Evolutionary conservation across 1,140 invertebrate species (phyloP), one percentile per base, ranked within the genome.

Genomic region (Nebria ingens): DNA sequence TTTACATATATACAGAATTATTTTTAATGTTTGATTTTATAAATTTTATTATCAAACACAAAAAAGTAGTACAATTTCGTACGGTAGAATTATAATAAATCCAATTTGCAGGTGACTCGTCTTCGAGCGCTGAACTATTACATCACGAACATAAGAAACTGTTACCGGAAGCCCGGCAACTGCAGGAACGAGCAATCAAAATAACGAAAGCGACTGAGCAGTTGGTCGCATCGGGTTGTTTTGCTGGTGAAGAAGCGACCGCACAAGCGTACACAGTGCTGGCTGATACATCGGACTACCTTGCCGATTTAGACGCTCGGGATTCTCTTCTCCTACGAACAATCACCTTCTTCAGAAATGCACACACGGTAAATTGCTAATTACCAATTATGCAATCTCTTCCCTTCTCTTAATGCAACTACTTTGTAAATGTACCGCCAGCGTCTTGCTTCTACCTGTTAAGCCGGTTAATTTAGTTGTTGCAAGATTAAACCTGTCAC

Each of bases 171-270:
- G 85, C 86, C 1, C 80, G 84, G 76, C 79, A 85, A 29, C 74
- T 89, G 25, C 85, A 90, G 69, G 88, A 91, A 60, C 78, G 78
- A 61, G 82, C 85, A 2, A 69, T 91, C 20, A 86, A 83, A 67
- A 83, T 91, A 59, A 82, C 89, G 1, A 81, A 84, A 65, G 85
- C 84, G 21, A 89, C 87, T 13, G 87, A 91, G 67, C 82, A 85
- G 64, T 75, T 91, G 19, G 77, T 84, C 19, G 77, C 79, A 21
- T 77, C 80, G 0, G 83, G 84, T 15, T 82, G 83, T 61, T 83
- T 84, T 63, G 81, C 82, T 15, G 81, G 80, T 1, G 80, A 86
- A 59, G 81, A 89, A 64, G 85, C 85, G 1, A 82, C 82, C 19
- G 74, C 78, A 54, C 76, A 86, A 59, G 81, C 89, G 15, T 89